phyloP scores from a whole-genome alignment of 2,797 vertebrate species.

The Anguilla marmorata region DNA sequence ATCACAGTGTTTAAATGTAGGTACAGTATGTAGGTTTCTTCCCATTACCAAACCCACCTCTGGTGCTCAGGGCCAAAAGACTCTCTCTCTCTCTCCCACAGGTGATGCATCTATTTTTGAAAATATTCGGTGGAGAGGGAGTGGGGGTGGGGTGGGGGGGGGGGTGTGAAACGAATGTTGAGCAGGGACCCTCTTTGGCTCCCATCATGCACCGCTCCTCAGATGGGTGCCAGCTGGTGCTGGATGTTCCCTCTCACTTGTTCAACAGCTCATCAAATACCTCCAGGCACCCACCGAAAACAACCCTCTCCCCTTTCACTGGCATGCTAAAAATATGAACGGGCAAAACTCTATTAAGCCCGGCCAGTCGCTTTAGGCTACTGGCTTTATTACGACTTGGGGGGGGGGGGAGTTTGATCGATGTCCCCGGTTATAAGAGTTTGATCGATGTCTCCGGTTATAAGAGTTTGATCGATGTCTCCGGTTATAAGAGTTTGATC shows the following conservation, averaged over 20 bases:
- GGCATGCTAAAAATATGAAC: constrained; percentile 16
- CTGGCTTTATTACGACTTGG: not conserved
- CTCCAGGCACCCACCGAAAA: not conserved
- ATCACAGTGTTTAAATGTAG: too few species aligned
- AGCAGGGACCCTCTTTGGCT: not conserved
- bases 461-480: not conserved
- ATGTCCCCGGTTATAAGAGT: too few species aligned
- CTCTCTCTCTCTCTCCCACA: not conserved
- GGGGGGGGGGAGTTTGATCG: not conserved
- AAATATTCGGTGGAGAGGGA: not conserved
- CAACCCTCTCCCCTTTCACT: constrained; percentile 17
- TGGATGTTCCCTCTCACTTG: not conserved
- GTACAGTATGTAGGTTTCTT: too few species aligned
- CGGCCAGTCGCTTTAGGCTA: not conserved
- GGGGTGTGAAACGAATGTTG: not conserved
- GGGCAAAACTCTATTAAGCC: not conserved
- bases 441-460: not conserved
- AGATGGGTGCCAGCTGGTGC: not conserved
- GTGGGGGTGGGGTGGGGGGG: not conserved
- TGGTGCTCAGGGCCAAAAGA: too few species aligned
- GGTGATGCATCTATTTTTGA: constrained; percentile 4
- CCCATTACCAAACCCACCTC: too few species aligned
- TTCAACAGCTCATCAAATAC: not conserved
- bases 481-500: not conserved
- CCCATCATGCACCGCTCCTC: not conserved